Evolutionary conservation across 2,797 vertebrate species (phyloP).

Genomic region (Gymnocypris eckloni): DNA sequence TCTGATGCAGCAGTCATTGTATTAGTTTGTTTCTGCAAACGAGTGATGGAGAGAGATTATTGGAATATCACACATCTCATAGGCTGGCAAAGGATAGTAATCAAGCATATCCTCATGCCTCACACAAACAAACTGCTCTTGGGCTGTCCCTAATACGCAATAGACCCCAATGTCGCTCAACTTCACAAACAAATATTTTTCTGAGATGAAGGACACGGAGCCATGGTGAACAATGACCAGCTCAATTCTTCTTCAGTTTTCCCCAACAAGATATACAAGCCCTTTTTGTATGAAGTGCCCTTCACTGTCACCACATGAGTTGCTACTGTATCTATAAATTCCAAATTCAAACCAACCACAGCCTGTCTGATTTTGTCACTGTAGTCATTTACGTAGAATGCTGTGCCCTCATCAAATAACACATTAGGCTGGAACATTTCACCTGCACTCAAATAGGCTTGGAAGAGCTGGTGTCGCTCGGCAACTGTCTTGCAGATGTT

Average conservation of each 20-base stretch:
- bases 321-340: slow-evolving; percentile 12
- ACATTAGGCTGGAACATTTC: neutral
- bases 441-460: neutral
- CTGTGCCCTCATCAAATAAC: neutral
- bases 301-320: slow-evolving; percentile 32
- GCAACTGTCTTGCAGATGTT: slow-evolving; percentile 15
- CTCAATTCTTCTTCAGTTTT: slow-evolving; percentile 39
- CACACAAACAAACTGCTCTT: slow-evolving; percentile 8
- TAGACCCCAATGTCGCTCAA: neutral
- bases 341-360: slow-evolving; percentile 11
- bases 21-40: too few relatives aligned
- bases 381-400: slow-evolving; percentile 12
- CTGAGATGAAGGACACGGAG: slow-evolving; percentile 34
- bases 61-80: too few relatives aligned
- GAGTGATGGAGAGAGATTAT: too few relatives aligned
- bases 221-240: slow-evolving; percentile 34
- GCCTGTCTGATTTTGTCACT: slow-evolving; percentile 5
- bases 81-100: slow-evolving; percentile 9
- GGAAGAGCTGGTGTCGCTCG: neutral
- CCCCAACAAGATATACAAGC: slow-evolving; percentile 30
- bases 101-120: slow-evolving; percentile 1
- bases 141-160: neutral
- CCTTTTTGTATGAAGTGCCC: slow-evolving; percentile 40
- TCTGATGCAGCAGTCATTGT: too few relatives aligned
- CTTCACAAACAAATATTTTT: slow-evolving; percentile 18